Evolutionary conservation across 1,140 invertebrate species (phyloP).

Genomic region (Aphelenchoides avenae): DNA sequence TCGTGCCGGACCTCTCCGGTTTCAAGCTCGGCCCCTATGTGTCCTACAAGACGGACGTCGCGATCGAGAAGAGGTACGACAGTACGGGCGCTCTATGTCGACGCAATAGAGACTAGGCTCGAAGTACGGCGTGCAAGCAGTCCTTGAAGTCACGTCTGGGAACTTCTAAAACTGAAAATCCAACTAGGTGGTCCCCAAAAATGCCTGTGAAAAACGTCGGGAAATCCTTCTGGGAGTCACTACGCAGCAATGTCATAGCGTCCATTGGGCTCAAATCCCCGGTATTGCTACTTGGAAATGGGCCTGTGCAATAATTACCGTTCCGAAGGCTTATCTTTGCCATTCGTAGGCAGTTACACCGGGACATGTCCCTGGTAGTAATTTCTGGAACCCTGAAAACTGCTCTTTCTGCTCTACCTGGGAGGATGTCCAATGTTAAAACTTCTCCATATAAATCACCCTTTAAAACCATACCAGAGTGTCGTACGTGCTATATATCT

Average conservation of each 20-base stretch:
- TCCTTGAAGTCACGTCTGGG: not conserved
- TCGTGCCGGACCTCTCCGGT: constrained; percentile 79
- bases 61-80: constrained; percentile 49
- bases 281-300: too few relatives aligned
- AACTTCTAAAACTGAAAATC: not conserved
- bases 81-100: not conserved
- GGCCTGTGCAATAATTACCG: too few relatives aligned
- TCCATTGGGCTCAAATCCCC: too few relatives aligned
- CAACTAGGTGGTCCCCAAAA: not conserved
- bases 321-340: too few relatives aligned
- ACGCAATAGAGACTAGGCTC: not conserved
- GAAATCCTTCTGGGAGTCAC: constrained; percentile 2
- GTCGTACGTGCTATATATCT: too few relatives aligned
- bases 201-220: not conserved
- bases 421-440: constrained; percentile 1
- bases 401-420: not conserved
- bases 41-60: constrained; percentile 69
- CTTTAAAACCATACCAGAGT: constrained; percentile 21
- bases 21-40: constrained; percentile 84
- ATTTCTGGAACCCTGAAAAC: too few relatives aligned
- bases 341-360: too few relatives aligned
- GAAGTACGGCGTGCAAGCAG: not conserved
- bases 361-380: too few relatives aligned
- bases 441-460: not conserved
- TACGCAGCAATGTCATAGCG: constrained; percentile 5